Conservation (phyloP, 2,797 vertebrate species). For the Falco columbarius region DNA sequence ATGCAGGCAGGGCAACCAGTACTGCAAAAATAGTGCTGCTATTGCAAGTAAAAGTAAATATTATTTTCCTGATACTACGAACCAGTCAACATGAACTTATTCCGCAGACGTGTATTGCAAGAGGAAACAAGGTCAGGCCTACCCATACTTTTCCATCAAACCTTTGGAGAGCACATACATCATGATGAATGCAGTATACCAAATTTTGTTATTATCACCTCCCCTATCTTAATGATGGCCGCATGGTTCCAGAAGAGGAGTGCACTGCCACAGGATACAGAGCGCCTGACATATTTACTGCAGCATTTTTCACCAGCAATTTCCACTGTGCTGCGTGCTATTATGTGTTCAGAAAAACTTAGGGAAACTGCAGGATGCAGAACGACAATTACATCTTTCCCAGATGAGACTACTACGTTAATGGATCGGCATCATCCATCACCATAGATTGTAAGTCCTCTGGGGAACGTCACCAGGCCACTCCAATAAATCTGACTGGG, state of each 20-base stretch:
- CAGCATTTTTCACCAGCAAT: constrained; percentile 55
- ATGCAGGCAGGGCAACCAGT: not conserved
- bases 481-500: constrained; percentile 20
- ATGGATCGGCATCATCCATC: constrained; percentile 44
- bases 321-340: not conserved
- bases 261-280: not conserved
- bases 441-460: constrained; percentile 17
- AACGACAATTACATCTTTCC: constrained; percentile 58
- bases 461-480: constrained; percentile 6
- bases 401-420: constrained; percentile 48
- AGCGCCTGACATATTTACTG: constrained; percentile 62
- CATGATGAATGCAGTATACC: not conserved
- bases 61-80: not conserved
- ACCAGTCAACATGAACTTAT: not conserved
- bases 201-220: constrained; percentile 29
- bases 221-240: not conserved
- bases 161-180: not conserved
- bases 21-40: not conserved
- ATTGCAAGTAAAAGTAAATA: not conserved
- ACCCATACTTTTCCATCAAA: not conserved
- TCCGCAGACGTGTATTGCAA: not conserved
- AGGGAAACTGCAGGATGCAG: constrained; percentile 35
- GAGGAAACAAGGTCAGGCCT: not conserved
- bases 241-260: not conserved
- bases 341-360: constrained; percentile 36